These are phyloP conservation scores for Alauda arvensis DNA, from an alignment of 2,797 vertebrate species.

Conservation along the genomic window DNA sequence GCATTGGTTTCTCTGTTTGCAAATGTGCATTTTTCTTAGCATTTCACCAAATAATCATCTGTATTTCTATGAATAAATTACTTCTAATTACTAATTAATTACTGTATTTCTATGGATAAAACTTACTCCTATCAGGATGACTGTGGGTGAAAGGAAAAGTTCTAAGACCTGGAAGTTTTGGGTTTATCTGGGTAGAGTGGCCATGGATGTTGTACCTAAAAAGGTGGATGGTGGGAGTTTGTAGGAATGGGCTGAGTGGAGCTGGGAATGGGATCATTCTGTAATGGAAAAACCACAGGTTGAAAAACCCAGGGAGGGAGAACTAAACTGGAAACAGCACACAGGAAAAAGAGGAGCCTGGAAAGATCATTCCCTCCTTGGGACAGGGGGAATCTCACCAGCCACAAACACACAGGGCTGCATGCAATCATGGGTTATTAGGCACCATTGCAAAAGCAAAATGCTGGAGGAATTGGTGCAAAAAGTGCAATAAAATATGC, in stretches of 20 bases:
- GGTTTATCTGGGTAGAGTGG: background rate
- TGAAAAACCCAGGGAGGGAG: background rate
- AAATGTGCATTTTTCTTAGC: background rate
- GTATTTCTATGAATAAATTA: background rate
- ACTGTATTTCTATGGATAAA: background rate
- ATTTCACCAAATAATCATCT: background rate
- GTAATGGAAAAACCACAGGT: background rate
- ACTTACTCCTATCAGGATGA: background rate
- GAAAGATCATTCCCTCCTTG: background rate
- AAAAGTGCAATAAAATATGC: slow-evolving; percentile 47
- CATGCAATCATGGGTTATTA: slow-evolving; percentile 7
- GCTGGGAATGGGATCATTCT: background rate
- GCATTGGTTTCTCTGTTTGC: background rate
- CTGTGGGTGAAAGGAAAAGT: background rate
- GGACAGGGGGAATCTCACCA: background rate
- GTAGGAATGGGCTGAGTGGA: background rate
- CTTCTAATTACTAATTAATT: too few species aligned
- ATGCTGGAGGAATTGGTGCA: background rate
- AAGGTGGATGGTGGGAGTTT: background rate
- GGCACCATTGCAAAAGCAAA: slow-evolving; percentile 4
- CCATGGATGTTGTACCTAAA: background rate
- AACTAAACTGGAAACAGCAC: background rate
- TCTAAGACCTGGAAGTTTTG: background rate
- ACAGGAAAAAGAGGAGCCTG: background rate
- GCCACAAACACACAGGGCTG: background rate